Conservation (phyloP, 2,797 vertebrate genomes). For the Myoxocephalus aenaeus region DNA sequence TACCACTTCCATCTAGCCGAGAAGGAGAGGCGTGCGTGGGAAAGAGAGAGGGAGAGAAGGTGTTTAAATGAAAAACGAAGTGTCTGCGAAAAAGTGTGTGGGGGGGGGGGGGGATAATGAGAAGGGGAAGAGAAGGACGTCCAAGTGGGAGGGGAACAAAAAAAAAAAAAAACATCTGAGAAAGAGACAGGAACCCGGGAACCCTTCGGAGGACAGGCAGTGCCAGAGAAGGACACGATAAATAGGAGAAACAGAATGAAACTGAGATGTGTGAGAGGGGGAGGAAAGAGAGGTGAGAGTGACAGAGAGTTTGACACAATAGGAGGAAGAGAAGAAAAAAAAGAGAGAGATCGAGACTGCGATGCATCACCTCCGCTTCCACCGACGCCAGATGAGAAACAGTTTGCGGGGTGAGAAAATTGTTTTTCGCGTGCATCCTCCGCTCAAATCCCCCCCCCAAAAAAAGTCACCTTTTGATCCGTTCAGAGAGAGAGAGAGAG, state of each 20-base stretch:
- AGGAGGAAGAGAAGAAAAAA: not conserved
- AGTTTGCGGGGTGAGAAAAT: slow-evolving; percentile 31
- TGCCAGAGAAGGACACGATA: slow-evolving; percentile 36
- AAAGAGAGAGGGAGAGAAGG: slow-evolving; percentile 48
- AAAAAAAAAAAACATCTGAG: slow-evolving; percentile 30
- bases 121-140: slow-evolving; percentile 1
- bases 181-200: slow-evolving; percentile 23
- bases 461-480: slow-evolving; percentile 8
- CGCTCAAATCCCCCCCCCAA: not conserved
- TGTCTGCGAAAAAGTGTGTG: slow-evolving; percentile 34
- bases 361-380: slow-evolving; percentile 52
- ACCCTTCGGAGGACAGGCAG: slow-evolving; percentile 14
- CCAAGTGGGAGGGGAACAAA: not conserved
- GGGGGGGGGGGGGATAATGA: slow-evolving; percentile 23
- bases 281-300: slow-evolving; percentile 45
- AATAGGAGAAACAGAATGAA: slow-evolving; percentile 72
- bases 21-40: slow-evolving; percentile 31
- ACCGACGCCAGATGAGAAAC: slow-evolving; percentile 66
- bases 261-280: slow-evolving; percentile 69
- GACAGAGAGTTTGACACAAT: slow-evolving; percentile 37
- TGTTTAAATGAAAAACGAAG: slow-evolving; percentile 70
- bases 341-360: slow-evolving; percentile 10
- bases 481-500: slow-evolving; percentile 20
- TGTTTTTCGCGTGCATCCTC: not conserved
- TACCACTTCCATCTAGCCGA: slow-evolving; percentile 54